Base-by-base conservation (phyloP, 2,113 vertebrate genomes). In the Sciurus niger region DNA sequence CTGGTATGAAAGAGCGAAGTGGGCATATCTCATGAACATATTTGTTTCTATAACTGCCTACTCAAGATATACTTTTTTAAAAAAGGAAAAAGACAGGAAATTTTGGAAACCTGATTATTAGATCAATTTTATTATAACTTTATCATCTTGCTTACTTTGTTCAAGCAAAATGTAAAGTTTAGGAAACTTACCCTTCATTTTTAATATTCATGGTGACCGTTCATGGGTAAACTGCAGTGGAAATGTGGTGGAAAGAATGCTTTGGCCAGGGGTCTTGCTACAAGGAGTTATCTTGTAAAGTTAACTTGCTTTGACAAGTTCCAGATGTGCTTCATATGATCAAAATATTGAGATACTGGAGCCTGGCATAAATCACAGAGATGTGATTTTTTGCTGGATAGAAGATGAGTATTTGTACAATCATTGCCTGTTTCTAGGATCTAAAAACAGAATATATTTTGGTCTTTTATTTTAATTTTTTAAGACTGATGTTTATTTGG, bases 141-240 rank as follows among this genome's bases (percentile, higher is more conserved):
- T 25, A 34, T 43, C 10, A 65, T 55, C 37, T 83, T 90, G 7
- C 76, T 84, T 79, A 90, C n/a, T 93, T 95, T 95, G 48, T 89
- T 90, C 55, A 89, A 89, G 96, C 55, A 96, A 98, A 97, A 80
- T 63, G 43, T 94, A 80, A 96, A 95, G 68, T 97, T 97, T 93
- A 97, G 58, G 88, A n/a, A 98, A 91, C 34, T 95, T 95, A 80
- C 74, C 89, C 53, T 95, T 95, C 60, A 73, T 89, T 96, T 98
- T 96, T 97, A 95, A 97, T 97, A 96, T 96, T 96, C 95, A 77
- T 90, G 93, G 68, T 90, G 84, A 96, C 74, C 89, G 80, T 90
- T 90, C 72, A 96, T 53, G 96, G 63, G 70, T 95, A 95, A 96
- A 94, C 30, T 96, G 60, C 63, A 51, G 80, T 91, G 90, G 96